These are phyloP conservation scores for Acanthiza pusilla DNA, from an alignment of 2,797 vertebrate species.

Conservation along the genomic window DNA sequence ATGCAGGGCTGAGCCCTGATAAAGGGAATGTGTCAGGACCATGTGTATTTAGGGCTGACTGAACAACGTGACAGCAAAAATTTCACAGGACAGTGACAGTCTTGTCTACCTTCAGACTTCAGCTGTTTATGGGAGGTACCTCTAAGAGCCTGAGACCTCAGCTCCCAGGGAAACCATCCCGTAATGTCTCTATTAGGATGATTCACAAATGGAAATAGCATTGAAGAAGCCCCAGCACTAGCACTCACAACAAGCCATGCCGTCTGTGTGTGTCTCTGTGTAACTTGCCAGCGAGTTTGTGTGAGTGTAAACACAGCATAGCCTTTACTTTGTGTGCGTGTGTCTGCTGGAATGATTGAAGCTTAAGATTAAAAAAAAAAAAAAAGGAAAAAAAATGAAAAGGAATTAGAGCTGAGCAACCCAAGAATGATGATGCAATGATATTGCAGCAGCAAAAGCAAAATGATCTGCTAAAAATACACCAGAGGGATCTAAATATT, in stretches of 20 bases:
- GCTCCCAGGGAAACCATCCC: neutral
- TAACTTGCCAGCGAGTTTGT: neutral
- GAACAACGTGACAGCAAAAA: neutral
- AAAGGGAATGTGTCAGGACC: neutral
- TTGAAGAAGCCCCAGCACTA: neutral
- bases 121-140: neutral
- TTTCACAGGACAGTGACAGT: neutral
- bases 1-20: neutral
- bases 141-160: neutral
- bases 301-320: neutral
- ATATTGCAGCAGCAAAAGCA: conserved; percentile 61
- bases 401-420: conserved; percentile 22
- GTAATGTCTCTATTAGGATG: neutral
- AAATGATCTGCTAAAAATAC: conserved; percentile 76
- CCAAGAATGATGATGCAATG: conserved; percentile 63
- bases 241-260: neutral
- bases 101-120: neutral
- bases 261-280: neutral
- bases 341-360: conserved; percentile 26
- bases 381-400: neutral
- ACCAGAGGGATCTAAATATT: conserved; percentile 62
- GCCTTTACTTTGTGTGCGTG: neutral
- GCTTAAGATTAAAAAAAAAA: neutral
- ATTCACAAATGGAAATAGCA: neutral
- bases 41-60: neutral